These are phyloP conservation scores for Ptychadena robeensis DNA, from an alignment of 2,797 vertebrate genomes.

Conservation along the genomic window DNA sequence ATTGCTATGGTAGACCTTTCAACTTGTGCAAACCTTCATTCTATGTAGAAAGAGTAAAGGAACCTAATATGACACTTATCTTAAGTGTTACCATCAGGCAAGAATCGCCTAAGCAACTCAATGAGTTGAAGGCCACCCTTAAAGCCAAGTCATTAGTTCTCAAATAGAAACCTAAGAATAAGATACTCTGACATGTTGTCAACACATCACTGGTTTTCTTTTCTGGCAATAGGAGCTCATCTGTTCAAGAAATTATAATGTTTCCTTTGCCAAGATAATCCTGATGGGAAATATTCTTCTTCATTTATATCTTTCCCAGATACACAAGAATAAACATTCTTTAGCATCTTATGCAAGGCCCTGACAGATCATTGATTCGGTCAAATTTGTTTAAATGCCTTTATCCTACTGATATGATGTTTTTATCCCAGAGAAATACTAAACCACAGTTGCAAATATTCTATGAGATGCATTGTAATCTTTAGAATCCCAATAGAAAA, in stretches of 20 bases:
- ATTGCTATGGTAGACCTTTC: too few relatives aligned
- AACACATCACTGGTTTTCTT: background rate
- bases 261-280: conserved; percentile 30
- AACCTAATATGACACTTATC: too few relatives aligned
- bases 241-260: conserved; percentile 24
- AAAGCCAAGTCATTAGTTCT: background rate
- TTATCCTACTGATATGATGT: conserved; percentile 13
- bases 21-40: too few relatives aligned
- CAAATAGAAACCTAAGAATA: background rate
- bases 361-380: conserved; percentile 10
- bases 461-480: background rate
- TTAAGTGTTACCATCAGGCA: too few relatives aligned
- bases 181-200: background rate
- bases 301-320: conserved; percentile 17
- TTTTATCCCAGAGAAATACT: conserved; percentile 29
- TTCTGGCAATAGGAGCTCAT: background rate
- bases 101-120: too few relatives aligned
- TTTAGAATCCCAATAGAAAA: conserved; percentile 37
- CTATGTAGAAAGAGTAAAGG: too few relatives aligned
- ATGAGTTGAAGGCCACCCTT: background rate
- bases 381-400: conserved; percentile 7
- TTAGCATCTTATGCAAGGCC: background rate
- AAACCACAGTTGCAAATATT: conserved; percentile 10
- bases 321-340: conserved; percentile 33
- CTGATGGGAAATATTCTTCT: conserved; percentile 1